Percentiles rank a stretch among this genome's conserved stretches.
phyloP scores from a whole-genome alignment of 2,113 vertebrate species.

The Bucco capensis region DNA sequence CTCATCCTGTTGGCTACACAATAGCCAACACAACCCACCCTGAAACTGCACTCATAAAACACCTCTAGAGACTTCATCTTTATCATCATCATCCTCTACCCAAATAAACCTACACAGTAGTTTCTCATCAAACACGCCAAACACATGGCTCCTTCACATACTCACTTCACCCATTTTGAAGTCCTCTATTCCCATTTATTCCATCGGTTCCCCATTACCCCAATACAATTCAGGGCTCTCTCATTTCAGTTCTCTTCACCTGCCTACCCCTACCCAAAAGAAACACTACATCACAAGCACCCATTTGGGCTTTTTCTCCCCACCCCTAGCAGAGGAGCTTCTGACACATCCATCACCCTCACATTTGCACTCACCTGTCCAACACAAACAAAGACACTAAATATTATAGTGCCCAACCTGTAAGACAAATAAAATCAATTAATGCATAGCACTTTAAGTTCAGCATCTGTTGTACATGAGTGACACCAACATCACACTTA shows the following conservation, averaged over 20 bases:
- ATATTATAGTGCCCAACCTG: conserved; percentile 92
- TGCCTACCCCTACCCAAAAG: rapidly evolving
- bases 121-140: rapidly evolving
- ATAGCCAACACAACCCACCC: background rate
- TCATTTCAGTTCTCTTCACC: background rate
- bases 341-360: background rate
- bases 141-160: background rate
- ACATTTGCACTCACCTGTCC: conserved; percentile 83
- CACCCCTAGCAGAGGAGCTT: background rate
- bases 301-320: background rate
- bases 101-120: rapidly evolving
- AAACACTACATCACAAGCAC: rapidly evolving
- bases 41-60: background rate
- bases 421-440: background rate
- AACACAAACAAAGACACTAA: conserved; percentile 87
- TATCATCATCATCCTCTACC: rapidly evolving
- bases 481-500: background rate
- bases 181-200: background rate
- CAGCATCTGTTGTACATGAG: rapidly evolving
- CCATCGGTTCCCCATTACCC: background rate
- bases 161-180: background rate
- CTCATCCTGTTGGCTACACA: background rate
- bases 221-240: rapidly evolving
- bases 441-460: no score
- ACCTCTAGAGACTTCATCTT: background rate